Evolutionary conservation across 2,113 vertebrate genomes (phyloP), one percentile per base, ranked within the genome.

Genomic region (Indri indri): DNA sequence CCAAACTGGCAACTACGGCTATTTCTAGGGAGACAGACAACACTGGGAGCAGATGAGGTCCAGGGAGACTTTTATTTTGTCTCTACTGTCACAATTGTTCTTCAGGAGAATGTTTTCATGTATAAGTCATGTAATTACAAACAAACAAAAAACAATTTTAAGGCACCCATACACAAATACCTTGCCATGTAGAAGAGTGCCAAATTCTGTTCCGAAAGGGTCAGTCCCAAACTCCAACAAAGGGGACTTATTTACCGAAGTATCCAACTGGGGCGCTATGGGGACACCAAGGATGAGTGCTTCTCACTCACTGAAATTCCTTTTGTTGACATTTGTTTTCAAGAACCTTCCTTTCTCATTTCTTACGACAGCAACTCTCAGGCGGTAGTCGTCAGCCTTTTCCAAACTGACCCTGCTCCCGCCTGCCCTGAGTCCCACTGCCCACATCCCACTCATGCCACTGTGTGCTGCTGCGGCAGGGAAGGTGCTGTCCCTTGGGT

Each of bases 21-120:
- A 52, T 7, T 45, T 95, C 83, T 54, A 59, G 6, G 10, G 25
- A 83, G 54, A 91, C 37, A 94, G 50, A 70, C 6, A 40, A 90
- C 8, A 45, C 8, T 47, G 61, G 32, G 52, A 91, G 27, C 3
- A 59, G 6, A 50, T 71, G 40, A 65, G 5, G 11, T 59, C 27
- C 45, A 85, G 18, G 37, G 77, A 85, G 32, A 37, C 6, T n/a
- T 90, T 65, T 8, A 1, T 57, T 94, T 76, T 77, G 52, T 77
- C 70, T 18, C 8, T 61, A 27, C 22, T 65, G 25, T 86, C 59
- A 63, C 61, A 57, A 25, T 22, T 68, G 88, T 66, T 89, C 79
- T 76, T 79, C 17, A 91, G 13, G 57, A 96, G 40, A 82, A 95
- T n/a, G 18, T 70, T 81, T 63, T 42, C 7, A 14, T 25, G 25